Evolutionary conservation across 1,140 invertebrate genomes (phyloP).

Genomic region (Lepeophtheirus salmonis): DNA sequence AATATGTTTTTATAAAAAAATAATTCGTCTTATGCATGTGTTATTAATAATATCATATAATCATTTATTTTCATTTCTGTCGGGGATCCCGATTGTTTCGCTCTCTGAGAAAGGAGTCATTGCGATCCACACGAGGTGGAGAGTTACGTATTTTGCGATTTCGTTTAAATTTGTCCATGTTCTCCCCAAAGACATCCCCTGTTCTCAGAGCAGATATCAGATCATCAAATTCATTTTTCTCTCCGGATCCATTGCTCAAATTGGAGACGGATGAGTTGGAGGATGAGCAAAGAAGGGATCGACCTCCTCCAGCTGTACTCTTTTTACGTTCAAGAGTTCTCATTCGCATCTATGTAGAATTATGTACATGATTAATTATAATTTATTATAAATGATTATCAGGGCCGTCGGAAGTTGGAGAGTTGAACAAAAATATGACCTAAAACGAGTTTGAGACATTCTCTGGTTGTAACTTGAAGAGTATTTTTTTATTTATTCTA

Average conservation of each 20-base stretch:
- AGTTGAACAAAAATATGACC: no score
- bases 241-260: conserved; percentile 20
- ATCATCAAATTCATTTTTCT: conserved; percentile 69
- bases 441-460: no score
- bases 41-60: not conserved
- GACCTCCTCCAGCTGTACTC: conserved; percentile 38
- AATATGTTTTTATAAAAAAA: not conserved
- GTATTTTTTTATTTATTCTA: no score
- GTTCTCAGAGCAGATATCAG: conserved; percentile 84
- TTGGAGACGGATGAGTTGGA: conserved; percentile 21
- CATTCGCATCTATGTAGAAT: conserved; percentile 47
- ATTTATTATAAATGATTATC: no score
- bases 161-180: conserved; percentile 75
- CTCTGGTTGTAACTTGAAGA: no score
- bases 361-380: not conserved
- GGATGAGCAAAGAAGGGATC: not conserved
- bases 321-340: conserved; percentile 68
- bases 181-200: conserved; percentile 91
- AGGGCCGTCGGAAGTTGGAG: no score
- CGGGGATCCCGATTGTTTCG: conserved; percentile 14
- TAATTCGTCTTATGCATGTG: not conserved
- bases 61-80: not conserved
- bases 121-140: conserved; percentile 18
- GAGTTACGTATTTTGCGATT: conserved; percentile 27
- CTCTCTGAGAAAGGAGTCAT: conserved; percentile 17